Base-by-base conservation (phyloP, 1,140 invertebrate species). In the Manduca sexta region DNA sequence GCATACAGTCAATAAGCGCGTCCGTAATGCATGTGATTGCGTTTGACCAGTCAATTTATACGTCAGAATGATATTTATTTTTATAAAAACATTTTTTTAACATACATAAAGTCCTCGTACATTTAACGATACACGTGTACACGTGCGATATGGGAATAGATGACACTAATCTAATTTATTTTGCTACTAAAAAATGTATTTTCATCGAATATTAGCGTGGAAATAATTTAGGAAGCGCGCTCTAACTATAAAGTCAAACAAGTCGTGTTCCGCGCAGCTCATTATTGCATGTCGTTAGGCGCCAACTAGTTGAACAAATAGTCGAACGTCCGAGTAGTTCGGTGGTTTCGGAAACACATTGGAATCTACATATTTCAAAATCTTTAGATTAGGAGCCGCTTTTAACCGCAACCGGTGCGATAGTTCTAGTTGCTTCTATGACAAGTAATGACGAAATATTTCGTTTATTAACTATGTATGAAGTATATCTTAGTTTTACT, bases 251-350 rank as follows among this genome's bases (percentile, higher is more conserved):
- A 51, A 44, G 8, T 43, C 65, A 76, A 80, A 80, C 71, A 76
- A 40, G 41, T 10, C 49, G 45, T 51, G 55, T 55, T 64, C 57
- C 60, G 56, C 48, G 49, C 60, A 53, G 44, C 64, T 74, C 69
- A 72, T 82, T 75, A 83, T 74, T 56, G 62, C 69, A 56, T 78
- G 76, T 80, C 76, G 69, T 79, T 76, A 69, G 56, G 63, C 69
- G 73, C 66, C 61, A 82, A 80, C 60, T 56, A 62, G 52, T 66
- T 68, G 47, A 15, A 43, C 62, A 74, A 79, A 77, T 65, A 64
- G 43, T 26, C 33, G 33, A 14, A 14, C 33, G 13, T 7, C 30
- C 30, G n/a, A n/a, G n/a, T 26, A 26, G 21, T 26, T 26, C 21
- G 21, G 21, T 26, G 21, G 21, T 8, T 26, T 26, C 8, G 8